Conservation (phyloP, 2,888 invertebrate species). For the Ormyrus thymus region DNA sequence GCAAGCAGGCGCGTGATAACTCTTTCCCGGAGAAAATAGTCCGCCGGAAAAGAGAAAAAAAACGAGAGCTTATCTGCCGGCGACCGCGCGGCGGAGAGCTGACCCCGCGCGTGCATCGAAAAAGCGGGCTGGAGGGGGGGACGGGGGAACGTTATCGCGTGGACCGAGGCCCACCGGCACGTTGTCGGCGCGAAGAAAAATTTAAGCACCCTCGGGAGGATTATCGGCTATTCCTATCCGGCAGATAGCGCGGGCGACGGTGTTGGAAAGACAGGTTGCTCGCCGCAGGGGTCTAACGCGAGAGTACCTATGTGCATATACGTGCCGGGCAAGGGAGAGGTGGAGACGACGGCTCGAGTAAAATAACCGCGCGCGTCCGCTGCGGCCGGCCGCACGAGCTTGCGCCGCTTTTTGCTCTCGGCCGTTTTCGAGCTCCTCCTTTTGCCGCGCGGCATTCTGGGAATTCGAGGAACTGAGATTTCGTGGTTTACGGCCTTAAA, state of each 20-base stretch:
- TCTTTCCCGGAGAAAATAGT: conserved; percentile 30
- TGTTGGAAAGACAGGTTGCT: conserved; percentile 74
- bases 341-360: conserved; percentile 23
- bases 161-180: conserved; percentile 15
- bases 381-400: conserved; percentile 7
- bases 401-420: conserved; percentile 1
- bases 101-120: conserved; percentile 7
- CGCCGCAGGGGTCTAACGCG: conserved; percentile 70
- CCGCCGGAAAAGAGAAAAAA: background rate
- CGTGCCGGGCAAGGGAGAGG: background rate
- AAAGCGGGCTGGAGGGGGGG: background rate
- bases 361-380: conserved; percentile 26
- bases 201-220: conserved; percentile 50
- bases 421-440: background rate
- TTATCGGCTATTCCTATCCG: conserved; percentile 52
- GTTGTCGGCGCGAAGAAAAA: conserved; percentile 51
- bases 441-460: background rate
- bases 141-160: background rate
- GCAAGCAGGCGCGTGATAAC: conserved; percentile 34
- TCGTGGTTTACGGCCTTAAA: too few relatives aligned
- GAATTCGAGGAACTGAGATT: too few relatives aligned
- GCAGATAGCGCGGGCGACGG: conserved; percentile 61
- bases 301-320: conserved; percentile 1
- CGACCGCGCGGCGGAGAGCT: background rate
- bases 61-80: conserved; percentile 12